Evolutionary conservation across 2,888 invertebrate species (phyloP).

Genomic region (Calameuta pallipes): DNA sequence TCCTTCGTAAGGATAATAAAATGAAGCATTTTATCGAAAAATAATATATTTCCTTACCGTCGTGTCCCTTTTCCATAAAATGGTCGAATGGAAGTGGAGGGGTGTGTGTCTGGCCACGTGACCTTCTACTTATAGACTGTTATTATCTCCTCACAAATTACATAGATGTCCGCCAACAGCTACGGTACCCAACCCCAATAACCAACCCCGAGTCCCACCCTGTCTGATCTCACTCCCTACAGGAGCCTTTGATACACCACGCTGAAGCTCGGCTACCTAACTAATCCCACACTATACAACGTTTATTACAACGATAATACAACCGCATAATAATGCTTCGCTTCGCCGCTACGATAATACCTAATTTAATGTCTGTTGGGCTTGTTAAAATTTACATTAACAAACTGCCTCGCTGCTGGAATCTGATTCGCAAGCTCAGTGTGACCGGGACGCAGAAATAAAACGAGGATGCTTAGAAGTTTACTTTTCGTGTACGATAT

Average conservation of each 20-base stretch:
- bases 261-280: conserved; percentile 20
- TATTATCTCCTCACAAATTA: conserved; percentile 50
- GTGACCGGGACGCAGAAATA: background rate
- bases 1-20: background rate
- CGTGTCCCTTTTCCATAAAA: background rate
- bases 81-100: background rate
- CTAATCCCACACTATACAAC: conserved; percentile 36
- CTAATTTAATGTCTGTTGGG: conserved; percentile 12
- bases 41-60: background rate
- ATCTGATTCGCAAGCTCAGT: background rate
- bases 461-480: background rate
- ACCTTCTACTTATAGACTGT: conserved; percentile 24
- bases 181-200: conserved; percentile 37
- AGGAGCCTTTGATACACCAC: background rate
- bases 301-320: conserved; percentile 49
- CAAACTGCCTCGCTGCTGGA: background rate
- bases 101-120: background rate
- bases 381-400: background rate
- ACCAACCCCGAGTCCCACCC: conserved; percentile 15
- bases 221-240: background rate
- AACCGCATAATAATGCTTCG: conserved; percentile 38
- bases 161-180: conserved; percentile 26
- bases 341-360: conserved; percentile 29
- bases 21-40: background rate
- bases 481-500: background rate